A percentile compares a stretch with the other conserved stretches of the same genome.
Evolutionary conservation across 2,797 vertebrate genomes (phyloP).

Genomic region (Austrolebias charrua): DNA sequence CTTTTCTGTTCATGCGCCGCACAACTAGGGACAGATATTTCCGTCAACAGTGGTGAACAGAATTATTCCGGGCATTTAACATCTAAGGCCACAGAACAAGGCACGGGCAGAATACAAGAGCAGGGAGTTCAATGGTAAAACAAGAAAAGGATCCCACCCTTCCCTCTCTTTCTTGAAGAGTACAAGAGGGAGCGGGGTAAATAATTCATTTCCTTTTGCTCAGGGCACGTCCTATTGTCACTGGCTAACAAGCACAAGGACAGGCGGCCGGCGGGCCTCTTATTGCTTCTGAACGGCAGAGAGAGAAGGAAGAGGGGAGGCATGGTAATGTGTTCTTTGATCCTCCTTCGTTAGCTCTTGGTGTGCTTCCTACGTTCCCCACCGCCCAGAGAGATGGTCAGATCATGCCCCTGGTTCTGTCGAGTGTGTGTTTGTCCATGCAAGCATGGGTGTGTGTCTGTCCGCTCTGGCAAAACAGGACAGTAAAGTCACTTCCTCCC

Average conservation of each 20-base stretch:
- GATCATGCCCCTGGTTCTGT: slow-evolving; percentile 54
- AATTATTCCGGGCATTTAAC: slow-evolving; percentile 75
- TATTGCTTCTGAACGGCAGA: slow-evolving; percentile 71
- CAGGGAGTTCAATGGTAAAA: slow-evolving; percentile 71
- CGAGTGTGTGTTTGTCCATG: slow-evolving; percentile 36
- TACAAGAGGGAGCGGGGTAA: slow-evolving; percentile 75
- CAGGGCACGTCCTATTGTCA: slow-evolving; percentile 80
- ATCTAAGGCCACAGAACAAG: slow-evolving; percentile 71
- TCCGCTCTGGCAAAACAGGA: slow-evolving; percentile 34
- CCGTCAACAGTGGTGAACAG: slow-evolving; percentile 64
- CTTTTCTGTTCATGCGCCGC: slow-evolving; percentile 5
- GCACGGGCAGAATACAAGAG: slow-evolving; percentile 60
- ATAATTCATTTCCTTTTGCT: slow-evolving; percentile 83
- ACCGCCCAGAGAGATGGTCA: slow-evolving; percentile 70
- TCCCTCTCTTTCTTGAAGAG: slow-evolving; percentile 52
- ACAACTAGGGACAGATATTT: slow-evolving; percentile 56
- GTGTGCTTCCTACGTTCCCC: slow-evolving; percentile 67
- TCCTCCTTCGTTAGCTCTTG: slow-evolving; percentile 78
- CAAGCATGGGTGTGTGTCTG: slow-evolving; percentile 12
- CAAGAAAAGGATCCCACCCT: slow-evolving; percentile 54
- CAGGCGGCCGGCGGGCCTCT: slow-evolving; percentile 67
- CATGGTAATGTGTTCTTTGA: slow-evolving; percentile 82
- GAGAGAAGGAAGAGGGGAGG: slow-evolving; percentile 66
- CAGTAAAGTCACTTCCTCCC: slow-evolving; percentile 72
- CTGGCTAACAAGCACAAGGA: slow-evolving; percentile 79